A percentile compares a stretch with the other conserved stretches of the same genome.
phyloP scores from a whole-genome alignment of 2,888 invertebrate genomes.

The Tuberolachnus salignus region DNA sequence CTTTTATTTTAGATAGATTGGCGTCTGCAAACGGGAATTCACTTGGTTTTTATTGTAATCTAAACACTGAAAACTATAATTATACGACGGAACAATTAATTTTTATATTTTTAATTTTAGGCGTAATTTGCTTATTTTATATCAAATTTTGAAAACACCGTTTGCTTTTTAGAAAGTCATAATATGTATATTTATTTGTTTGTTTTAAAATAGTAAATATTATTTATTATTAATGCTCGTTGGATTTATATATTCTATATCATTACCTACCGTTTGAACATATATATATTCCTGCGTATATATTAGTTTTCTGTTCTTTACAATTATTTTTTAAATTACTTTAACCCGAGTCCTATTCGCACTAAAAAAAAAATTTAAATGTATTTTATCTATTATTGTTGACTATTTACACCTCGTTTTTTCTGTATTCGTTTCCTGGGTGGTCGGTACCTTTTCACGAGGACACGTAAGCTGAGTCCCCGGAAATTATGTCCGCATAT shows the following conservation, averaged over 20 bases:
- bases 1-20: conserved; percentile 16
- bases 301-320: conserved; percentile 9
- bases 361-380: background rate
- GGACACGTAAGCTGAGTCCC: no score
- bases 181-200: conserved; percentile 18
- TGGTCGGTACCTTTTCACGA: no score
- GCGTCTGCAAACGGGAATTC: background rate
- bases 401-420: conserved; percentile 14
- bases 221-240: conserved; percentile 7
- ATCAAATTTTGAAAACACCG: conserved; percentile 45
- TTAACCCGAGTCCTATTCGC: no score
- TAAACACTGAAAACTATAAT: no score
- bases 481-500: no score
- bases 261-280: background rate
- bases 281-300: background rate
- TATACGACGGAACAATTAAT: conserved; percentile 8
- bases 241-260: background rate
- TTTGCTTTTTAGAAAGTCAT: conserved; percentile 45
- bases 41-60: conserved; percentile 22
- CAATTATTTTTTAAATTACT: background rate
- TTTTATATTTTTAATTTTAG: conserved; percentile 48
- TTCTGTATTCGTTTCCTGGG: background rate
- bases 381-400: background rate
- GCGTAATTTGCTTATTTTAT: conserved; percentile 44
- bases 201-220: conserved; percentile 33